Conservation (phyloP, 1,140 invertebrate genomes). For the Solen grandis region DNA sequence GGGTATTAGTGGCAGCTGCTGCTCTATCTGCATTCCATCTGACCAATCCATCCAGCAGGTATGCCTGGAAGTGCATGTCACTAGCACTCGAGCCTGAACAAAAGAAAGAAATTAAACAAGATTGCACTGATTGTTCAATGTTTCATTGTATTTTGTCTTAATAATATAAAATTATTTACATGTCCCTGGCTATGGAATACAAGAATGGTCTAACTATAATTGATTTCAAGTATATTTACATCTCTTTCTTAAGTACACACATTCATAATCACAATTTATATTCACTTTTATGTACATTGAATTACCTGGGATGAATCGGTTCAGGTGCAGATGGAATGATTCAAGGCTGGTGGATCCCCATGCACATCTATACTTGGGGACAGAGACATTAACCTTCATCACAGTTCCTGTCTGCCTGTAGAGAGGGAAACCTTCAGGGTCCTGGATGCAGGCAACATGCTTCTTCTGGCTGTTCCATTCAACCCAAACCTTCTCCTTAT, state of each 20-base stretch:
- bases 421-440: slow-evolving; percentile 29
- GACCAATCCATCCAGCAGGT: slow-evolving; percentile 56
- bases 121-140: background rate
- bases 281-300: background rate
- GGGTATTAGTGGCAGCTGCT: background rate
- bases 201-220: no score
- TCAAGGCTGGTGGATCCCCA: background rate
- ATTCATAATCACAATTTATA: background rate
- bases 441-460: slow-evolving; percentile 56
- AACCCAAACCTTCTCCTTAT: slow-evolving; percentile 7
- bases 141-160: background rate
- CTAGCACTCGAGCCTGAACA: slow-evolving; percentile 51
- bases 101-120: background rate
- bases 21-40: slow-evolving; percentile 60
- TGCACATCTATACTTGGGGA: background rate
- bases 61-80: slow-evolving; percentile 59
- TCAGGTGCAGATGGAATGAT: slow-evolving; percentile 13
- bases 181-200: no score
- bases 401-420: slow-evolving; percentile 38
- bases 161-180: background rate
- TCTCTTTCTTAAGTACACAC: no score
- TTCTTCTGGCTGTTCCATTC: slow-evolving; percentile 28
- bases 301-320: slow-evolving; percentile 33
- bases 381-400: slow-evolving; percentile 17
- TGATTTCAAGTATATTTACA: no score